Evolutionary conservation across 2,888 invertebrate genomes (phyloP).

Genomic region (Yponomeuta plumbellus): DNA sequence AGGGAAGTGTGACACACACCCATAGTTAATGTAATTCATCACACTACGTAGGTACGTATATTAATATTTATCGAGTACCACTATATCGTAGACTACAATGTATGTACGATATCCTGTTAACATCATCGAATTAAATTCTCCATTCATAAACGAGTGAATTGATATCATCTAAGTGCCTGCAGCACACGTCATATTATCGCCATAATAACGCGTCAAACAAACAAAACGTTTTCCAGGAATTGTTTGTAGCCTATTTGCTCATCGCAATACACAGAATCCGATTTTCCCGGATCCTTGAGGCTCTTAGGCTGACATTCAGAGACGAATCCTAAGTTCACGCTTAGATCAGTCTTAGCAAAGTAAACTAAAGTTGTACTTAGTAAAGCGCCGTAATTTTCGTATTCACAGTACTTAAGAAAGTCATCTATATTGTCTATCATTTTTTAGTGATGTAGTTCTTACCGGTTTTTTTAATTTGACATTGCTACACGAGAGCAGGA

Average conservation of each 20-base stretch:
- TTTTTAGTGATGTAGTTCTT: too few species aligned
- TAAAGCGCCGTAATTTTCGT: too few species aligned
- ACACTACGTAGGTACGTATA: not conserved
- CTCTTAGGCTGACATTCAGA: not conserved
- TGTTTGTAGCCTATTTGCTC: not conserved
- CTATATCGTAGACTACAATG: too few species aligned
- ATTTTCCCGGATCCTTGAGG: not conserved
- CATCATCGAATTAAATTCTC: not conserved
- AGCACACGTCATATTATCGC: not conserved
- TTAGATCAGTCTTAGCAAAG: too few species aligned
- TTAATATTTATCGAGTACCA: not conserved
- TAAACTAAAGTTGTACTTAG: too few species aligned
- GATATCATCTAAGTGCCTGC: not conserved
- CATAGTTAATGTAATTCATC: not conserved
- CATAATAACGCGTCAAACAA: not conserved
- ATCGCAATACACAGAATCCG: not conserved
- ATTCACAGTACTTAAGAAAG: too few species aligned
- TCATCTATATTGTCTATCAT: too few species aligned
- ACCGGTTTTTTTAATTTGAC: too few species aligned
- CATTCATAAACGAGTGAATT: not conserved
- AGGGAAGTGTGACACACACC: not conserved
- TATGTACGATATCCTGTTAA: not conserved
- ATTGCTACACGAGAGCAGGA: too few species aligned
- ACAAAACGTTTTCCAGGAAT: not conserved
- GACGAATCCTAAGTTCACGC: too few species aligned